These are phyloP conservation scores for Callorhinus ursinus DNA, from an alignment of 2,113 vertebrate genomes.

Conservation along the genomic window DNA sequence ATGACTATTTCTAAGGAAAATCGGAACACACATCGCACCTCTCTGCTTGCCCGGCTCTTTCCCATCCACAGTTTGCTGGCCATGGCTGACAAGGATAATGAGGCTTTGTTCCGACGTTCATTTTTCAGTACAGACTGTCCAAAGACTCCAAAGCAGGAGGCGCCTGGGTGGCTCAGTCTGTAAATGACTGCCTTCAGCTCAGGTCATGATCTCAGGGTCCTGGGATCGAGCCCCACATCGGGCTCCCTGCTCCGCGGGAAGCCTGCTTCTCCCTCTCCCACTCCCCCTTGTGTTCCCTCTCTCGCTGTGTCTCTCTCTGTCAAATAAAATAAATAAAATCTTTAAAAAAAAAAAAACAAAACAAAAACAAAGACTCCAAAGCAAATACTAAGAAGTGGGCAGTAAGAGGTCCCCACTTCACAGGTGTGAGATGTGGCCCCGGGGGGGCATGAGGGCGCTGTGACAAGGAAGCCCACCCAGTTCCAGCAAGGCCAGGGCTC, in stretches of 20 bases:
- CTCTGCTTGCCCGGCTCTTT: neutral
- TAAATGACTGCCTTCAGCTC: too few species aligned
- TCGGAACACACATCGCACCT: neutral
- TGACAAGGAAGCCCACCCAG: neutral
- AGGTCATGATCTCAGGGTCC: too few species aligned
- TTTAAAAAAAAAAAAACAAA: too few species aligned
- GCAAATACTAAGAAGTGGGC: neutral
- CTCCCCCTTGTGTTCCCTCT: too few species aligned
- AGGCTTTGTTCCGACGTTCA: neutral
- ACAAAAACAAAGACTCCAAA: neutral
- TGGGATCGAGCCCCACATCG: too few species aligned
- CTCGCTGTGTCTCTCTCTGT: too few species aligned
- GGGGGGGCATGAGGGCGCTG: neutral
- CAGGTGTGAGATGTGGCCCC: accelerated
- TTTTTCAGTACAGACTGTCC: neutral
- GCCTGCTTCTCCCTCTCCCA: too few species aligned
- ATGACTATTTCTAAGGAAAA: neutral
- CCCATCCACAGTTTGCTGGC: neutral
- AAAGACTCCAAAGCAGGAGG: neutral
- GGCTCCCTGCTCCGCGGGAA: too few species aligned
- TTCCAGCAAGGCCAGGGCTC: neutral
- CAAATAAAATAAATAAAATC: too few species aligned
- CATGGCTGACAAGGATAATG: neutral
- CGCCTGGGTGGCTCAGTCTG: too few species aligned
- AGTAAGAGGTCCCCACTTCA: neutral